Evolutionary conservation across 2,888 invertebrate species (phyloP).

Genomic region (Lasioglossum pauxillum): DNA sequence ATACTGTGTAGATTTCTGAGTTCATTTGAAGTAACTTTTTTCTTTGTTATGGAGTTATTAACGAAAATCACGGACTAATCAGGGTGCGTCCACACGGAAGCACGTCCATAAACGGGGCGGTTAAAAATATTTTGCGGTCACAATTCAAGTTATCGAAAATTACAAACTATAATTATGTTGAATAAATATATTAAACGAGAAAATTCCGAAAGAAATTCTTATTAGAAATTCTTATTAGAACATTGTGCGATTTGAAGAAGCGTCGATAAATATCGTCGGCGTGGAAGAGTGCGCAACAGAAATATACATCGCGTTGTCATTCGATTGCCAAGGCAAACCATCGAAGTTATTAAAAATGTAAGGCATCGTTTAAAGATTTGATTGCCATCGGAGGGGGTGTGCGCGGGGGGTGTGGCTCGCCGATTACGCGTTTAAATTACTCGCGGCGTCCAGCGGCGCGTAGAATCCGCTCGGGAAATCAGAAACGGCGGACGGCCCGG

Average conservation of each 20-base stretch:
- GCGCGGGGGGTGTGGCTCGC: not conserved
- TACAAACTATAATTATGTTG: too few species aligned
- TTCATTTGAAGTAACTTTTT: too few species aligned
- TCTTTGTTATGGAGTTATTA: too few species aligned
- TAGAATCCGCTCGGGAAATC: constrained; percentile 55
- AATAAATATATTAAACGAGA: not conserved
- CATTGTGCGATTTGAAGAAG: not conserved
- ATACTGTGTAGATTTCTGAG: too few species aligned
- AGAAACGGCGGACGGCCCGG: constrained; percentile 22
- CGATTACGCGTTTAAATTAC: constrained; percentile 44
- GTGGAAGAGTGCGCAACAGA: not conserved
- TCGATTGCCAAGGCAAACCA: too few species aligned
- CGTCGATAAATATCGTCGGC: not conserved
- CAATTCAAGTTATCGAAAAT: too few species aligned
- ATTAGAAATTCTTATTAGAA: not conserved
- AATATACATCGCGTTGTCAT: not conserved
- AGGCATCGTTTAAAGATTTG: not conserved
- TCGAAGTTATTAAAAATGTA: not conserved
- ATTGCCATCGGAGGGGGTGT: not conserved
- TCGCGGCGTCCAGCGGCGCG: constrained; percentile 16
- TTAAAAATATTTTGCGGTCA: too few species aligned
- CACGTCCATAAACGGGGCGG: too few species aligned
- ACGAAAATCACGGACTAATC: too few species aligned
- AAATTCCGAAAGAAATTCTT: too few species aligned
- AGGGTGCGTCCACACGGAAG: too few species aligned